Evolutionary conservation across 2,888 invertebrate species (phyloP).

Genomic region (Tromatobia lineatoria): DNA sequence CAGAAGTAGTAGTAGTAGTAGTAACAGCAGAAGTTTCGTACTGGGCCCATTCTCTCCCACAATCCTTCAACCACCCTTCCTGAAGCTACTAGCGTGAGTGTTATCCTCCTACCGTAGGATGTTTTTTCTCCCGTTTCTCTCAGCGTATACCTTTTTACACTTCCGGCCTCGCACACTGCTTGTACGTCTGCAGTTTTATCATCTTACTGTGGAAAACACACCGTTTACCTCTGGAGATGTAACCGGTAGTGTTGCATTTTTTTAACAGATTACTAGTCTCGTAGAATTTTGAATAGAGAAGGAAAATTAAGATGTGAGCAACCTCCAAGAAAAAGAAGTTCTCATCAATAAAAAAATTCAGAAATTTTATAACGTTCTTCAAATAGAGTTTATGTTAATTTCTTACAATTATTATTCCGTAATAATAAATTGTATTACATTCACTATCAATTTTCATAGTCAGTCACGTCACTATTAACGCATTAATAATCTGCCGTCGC

Average conservation of each 20-base stretch:
- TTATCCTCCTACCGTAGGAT: slow-evolving; percentile 34
- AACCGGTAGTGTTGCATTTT: background rate
- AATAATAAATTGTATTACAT: no score
- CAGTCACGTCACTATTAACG: no score
- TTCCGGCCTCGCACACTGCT: slow-evolving; percentile 25
- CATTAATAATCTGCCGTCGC: no score
- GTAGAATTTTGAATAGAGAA: background rate
- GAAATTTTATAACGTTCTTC: no score
- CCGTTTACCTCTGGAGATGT: slow-evolving; percentile 6
- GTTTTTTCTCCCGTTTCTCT: slow-evolving; percentile 26
- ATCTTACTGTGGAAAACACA: slow-evolving; percentile 3
- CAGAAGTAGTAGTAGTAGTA: slow-evolving; percentile 46
- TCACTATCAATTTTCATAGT: no score
- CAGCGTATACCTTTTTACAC: slow-evolving; percentile 48
- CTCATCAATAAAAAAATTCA: no score
- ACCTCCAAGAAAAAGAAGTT: no score
- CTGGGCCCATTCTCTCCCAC: slow-evolving; percentile 52
- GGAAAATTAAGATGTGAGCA: background rate
- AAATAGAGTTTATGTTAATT: no score
- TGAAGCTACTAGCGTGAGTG: slow-evolving; percentile 1
- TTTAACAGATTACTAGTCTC: background rate
- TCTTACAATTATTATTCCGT: no score
- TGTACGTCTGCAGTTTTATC: slow-evolving; percentile 13
- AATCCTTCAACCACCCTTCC: slow-evolving; percentile 51
- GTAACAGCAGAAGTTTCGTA: slow-evolving; percentile 58